Base-by-base conservation (phyloP, 2,888 invertebrate species). In the Camptogramma bilineatum region DNA sequence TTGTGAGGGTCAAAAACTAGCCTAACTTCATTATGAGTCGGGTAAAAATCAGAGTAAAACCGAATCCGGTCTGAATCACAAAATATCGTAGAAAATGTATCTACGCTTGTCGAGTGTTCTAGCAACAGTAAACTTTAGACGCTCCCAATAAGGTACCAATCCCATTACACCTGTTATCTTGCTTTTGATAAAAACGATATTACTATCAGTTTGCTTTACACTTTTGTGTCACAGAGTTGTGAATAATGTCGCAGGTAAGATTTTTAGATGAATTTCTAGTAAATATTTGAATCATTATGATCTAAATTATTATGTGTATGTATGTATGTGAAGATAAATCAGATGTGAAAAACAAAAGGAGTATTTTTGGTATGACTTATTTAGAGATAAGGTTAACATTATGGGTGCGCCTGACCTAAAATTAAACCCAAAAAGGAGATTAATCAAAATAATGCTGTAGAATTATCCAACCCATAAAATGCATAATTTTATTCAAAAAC, bases 241-340 rank as follows among this genome's bases (percentile, higher is more conserved):
- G 58, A 47, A 59, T 5, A 19, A 73, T 73, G 73, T 53, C 69
- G 16, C 72, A 73, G 72, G 73, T 69, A 57, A 52, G 8, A 56
- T 28, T 51, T 50, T n/a, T 59, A 28, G 4, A 39, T 2, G 13
- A 0, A 13, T 10, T 52, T 24, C 17, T 44, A 17, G 44, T n/a
- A n/a, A n/a, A n/a, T n/a, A n/a, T n/a, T n/a, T 16, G 1, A 34
- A 34, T 34, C 1, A 34, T 34, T 9, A 10, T 4, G 34, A 34
- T n/a, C n/a, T n/a, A n/a, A n/a, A n/a, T n/a, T n/a, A n/a, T n/a
- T n/a, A n/a, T n/a, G n/a, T 34, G 8, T 0, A 10, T 34, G 34
- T 34, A 34, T 34, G 34, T 9, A 34, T 10, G 10, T 9, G 10
- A 34, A 0, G 5, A 9, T 34, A 2, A 1, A 10, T 34, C 9